Percentiles rank a stretch among this genome's conserved stretches.
Conservation (phyloP, 2,797 vertebrate species). For the Intellagama lesueurii region DNA sequence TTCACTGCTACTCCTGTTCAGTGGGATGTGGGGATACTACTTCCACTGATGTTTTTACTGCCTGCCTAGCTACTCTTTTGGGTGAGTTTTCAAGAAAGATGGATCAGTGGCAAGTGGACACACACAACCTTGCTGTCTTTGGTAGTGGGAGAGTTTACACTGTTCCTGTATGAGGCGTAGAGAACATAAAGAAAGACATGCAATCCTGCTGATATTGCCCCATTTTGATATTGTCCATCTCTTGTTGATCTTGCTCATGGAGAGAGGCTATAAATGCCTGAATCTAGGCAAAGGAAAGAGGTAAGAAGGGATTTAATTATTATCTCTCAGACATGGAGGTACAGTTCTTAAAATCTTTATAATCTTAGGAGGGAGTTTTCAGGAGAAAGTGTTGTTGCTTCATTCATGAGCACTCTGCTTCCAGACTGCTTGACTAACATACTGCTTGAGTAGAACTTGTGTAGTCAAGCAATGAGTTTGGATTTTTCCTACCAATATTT, state of each 20-base stretch:
- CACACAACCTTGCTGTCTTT: too few relatives aligned
- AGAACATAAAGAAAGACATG: too few relatives aligned
- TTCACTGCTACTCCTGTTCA: too few relatives aligned
- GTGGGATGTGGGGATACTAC: too few relatives aligned
- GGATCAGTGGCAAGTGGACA: too few relatives aligned
- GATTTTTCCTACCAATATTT: not conserved
- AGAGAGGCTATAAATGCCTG: not conserved
- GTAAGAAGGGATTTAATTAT: not conserved
- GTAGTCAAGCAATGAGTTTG: not conserved
- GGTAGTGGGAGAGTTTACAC: too few relatives aligned
- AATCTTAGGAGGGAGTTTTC: not conserved
- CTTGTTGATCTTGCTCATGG: not conserved
- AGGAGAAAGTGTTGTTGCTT: not conserved
- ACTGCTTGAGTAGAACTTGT: not conserved
- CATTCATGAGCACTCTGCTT: not conserved
- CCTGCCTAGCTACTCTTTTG: too few relatives aligned
- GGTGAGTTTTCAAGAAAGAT: too few relatives aligned
- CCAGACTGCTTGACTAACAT: not conserved
- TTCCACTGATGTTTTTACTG: too few relatives aligned
- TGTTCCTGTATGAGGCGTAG: too few relatives aligned
- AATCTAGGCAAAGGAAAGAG: not conserved
- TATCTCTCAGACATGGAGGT: not conserved
- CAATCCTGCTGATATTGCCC: too few relatives aligned
- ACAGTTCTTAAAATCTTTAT: not conserved
- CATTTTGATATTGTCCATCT: not conserved